Evolutionary conservation across 1,140 invertebrate species (phyloP).

Genomic region (Lethrus apterus): DNA sequence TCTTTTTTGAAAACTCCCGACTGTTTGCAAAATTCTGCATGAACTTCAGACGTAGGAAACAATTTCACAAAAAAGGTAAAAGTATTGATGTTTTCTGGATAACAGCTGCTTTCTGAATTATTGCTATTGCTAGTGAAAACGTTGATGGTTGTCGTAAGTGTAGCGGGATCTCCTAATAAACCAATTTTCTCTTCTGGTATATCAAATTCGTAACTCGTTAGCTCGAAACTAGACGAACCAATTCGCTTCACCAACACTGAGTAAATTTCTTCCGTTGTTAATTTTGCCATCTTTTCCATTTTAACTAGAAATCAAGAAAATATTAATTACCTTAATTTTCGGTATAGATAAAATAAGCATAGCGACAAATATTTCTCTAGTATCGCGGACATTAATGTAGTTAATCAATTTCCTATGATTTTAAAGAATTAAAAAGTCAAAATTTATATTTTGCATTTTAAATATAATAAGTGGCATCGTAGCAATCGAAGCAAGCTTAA

Average conservation of each 20-base stretch:
- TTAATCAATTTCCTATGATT: too few species aligned
- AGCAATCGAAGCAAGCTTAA: too few species aligned
- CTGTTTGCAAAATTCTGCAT: conserved; percentile 19
- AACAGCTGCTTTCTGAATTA: neutral
- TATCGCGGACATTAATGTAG: too few species aligned
- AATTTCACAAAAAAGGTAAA: conserved; percentile 21
- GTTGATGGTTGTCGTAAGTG: conserved; percentile 12
- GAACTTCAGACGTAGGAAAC: conserved; percentile 13
- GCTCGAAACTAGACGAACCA: conserved; percentile 7
- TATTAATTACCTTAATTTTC: too few species aligned
- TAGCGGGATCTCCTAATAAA: conserved; percentile 20
- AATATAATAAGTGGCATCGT: too few species aligned
- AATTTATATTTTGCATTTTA: too few species aligned
- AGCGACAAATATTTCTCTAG: too few species aligned
- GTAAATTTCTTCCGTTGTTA: conserved; percentile 2
- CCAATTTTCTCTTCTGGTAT: conserved; percentile 16
- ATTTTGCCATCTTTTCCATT: neutral
- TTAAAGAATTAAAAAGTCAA: too few species aligned
- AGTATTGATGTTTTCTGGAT: neutral
- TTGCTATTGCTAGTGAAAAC: neutral
- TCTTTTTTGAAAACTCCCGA: conserved; percentile 24
- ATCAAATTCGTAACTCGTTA: conserved; percentile 4
- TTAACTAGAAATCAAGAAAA: too few species aligned
- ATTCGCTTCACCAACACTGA: neutral
- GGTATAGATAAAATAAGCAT: too few species aligned